Evolutionary conservation across 23 tunicate species (phyloP), one percentile per base, ranked within the genome.

Genomic region (Phallusia fumigata): DNA sequence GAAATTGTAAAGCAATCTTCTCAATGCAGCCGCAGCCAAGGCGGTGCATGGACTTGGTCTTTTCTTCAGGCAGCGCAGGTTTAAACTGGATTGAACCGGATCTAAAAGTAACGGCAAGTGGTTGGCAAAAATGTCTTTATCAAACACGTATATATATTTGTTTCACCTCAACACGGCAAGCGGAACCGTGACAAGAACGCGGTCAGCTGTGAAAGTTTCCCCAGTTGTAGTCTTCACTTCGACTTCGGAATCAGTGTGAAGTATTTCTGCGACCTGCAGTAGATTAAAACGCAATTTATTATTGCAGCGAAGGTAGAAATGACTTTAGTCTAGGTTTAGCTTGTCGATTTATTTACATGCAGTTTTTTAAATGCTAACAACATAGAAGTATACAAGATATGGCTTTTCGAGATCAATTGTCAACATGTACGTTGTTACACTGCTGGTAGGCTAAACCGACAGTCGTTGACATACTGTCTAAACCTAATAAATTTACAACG

Each of bases 11-110:
- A 0, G 84, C 93, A 49, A 88, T 75, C 72, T 93, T 93, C 81
- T 93, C 98, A 31, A 93, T 93, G 53, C 92, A 88, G 5, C 98
- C 98, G 82, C 93, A 88, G 24, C 98, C 98, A 0, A 93, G 45
- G 53, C 86, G 53, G 0, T 89, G 76, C 87, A 93, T 81, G 18
- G 98, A 85, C 26, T 78, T 78, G 28, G 36, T 36, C 53, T 93
- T 93, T 53, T 21, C 35, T 0, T 36, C 31, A 3, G 87, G 82
- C 10, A 93, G 76, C 26, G 45, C 74, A 32, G 98, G 98, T 18
- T 74, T 19, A 87, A 93, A 93, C 64, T 76, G 53, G 80, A 93
- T 93, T 3, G 87, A 50, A 76, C 85, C 87, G 34, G 92, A 88
- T 85, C 92, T 58, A 58, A 22, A 58, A 13, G 28, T 2, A 24